Evolutionary conservation across 2,888 invertebrate genomes (phyloP).

Genomic region (Mythimna vitellina): DNA sequence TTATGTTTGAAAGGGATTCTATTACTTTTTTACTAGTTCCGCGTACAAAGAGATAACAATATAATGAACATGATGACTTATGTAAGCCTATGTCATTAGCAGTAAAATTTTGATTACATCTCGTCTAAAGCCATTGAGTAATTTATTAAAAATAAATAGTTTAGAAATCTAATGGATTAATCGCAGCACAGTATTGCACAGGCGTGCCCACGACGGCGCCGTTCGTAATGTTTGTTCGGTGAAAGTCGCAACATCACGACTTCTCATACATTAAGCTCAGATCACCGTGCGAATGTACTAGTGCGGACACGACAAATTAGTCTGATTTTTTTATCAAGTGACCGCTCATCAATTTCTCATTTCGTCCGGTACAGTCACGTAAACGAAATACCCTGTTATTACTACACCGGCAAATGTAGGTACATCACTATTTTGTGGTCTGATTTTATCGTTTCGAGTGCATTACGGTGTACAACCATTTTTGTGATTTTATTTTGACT

Average conservation of each 20-base stretch:
- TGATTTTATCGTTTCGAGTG: conserved; percentile 26
- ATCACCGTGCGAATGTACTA: conserved; percentile 85
- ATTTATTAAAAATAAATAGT: conserved; percentile 63
- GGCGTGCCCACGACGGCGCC: conserved; percentile 71
- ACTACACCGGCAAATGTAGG: conserved; percentile 42
- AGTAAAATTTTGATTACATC: conserved; percentile 7
- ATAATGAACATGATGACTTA: conserved; percentile 15
- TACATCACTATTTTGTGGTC: conserved; percentile 61
- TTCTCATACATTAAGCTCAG: conserved; percentile 86
- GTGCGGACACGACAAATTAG: conserved; percentile 74
- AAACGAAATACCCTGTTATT: conserved; percentile 70
- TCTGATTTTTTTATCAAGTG: conserved; percentile 75
- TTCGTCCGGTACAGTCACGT: conserved; percentile 72
- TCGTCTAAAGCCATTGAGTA: conserved; percentile 44
- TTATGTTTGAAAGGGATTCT: background rate
- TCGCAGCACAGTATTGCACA: conserved; percentile 67
- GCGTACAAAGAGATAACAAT: conserved; percentile 2
- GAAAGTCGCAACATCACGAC: conserved; percentile 88
- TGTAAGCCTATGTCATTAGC: conserved; percentile 9
- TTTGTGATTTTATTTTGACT: background rate
- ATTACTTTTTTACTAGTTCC: background rate
- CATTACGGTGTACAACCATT: conserved; percentile 23
- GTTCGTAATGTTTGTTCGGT: conserved; percentile 84
- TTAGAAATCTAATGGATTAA: conserved; percentile 64
- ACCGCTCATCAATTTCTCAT: conserved; percentile 86